Evolutionary conservation across 1,140 invertebrate genomes (phyloP), one percentile per base, ranked within the genome.

Genomic region (Panagrolaimus sp.): DNA sequence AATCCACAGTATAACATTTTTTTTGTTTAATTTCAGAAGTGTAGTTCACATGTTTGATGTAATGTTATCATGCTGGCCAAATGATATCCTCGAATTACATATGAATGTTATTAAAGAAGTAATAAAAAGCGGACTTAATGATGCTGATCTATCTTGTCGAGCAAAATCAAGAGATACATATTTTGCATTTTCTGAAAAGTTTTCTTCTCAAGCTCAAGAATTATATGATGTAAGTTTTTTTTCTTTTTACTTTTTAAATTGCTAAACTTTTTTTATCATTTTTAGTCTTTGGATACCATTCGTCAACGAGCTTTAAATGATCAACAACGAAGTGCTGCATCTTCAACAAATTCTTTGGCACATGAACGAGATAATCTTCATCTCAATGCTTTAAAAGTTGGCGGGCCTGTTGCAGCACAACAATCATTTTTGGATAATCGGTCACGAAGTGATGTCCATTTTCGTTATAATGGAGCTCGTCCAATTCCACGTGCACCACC

Each of bases 231-330:
- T 57, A 57, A 16, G 0, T 57, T 13, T n/a, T 1, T 1, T 16
- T 25, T 25, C 20, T 57, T 48, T 14, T 14, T 48, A 13, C 13
- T 57, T 8, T 11, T n/a, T 57, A 11, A n/a, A 57, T 4, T 20
- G 20, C n/a, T 25, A 25, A 16, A 9, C 9, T 51, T 8, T 51
- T 57, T 25, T 25, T n/a, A 16, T 16, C n/a, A 20, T n/a, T 38
- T 57, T 57, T 57, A 57, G 51, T 25, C 51, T n/a, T 16, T 57
- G n/a, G 51, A 57, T 23, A 27, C 51, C 2, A 25, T 27, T 57
- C 51, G 51, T 1, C 51, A 57, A 57, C 51, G 51, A 57, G 51
- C n/a, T 11, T 27, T 57, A 20, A 27, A 20, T 11, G 51, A 27
- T 11, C 20, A 57, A 16, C 31, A 38, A 38, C 51, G 51, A n/a